Evolutionary conservation across 2,888 invertebrate species (phyloP), one percentile per base, ranked within the genome.

Genomic region (Drosophila neonasuta): DNA sequence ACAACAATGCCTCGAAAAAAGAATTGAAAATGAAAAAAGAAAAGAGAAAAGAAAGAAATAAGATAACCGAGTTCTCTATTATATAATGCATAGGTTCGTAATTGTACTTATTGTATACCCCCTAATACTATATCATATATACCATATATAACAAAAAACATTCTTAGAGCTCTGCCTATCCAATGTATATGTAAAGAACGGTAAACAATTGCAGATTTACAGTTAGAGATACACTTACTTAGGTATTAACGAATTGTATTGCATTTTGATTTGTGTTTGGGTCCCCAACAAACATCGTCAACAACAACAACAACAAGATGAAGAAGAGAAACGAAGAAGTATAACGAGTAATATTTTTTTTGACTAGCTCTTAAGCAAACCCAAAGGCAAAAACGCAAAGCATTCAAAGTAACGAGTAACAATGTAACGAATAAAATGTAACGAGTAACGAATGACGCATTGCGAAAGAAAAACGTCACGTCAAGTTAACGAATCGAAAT

Each of bases 41-140:
- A 61, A 66, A 71, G 56, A 61, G 62, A 71, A 56, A 67, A 71
- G 20, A 20, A 20, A 20, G 20, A 20, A 20, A 20, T 20, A 73
- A 44, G 45, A 58, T 74, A 75, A 71, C 75, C 49, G 55, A 75
- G 75, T 68, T 74, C 71, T 68, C 71, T 75, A 75, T 66, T 65
- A 66, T 74, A 70, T 58, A 66, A 74, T 67, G 63, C 46, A 61
- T 74, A 74, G 66, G 51, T 64, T 58, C 49, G 54, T 74, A 74
- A 66, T 41, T 61, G 70, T 74, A 71, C 67, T 69, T 74, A 68
- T 49, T 50, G 50, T 54, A 48, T 64, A 48, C 29, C 45, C 48
- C 15, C 49, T 58, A 55, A 39, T 13, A 44, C 15, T 50, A 46
- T 44, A 29, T 32, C 11, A 46, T 29, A 41, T 41, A 32, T 50